Evolutionary conservation across 2,797 vertebrate species (phyloP), one percentile per base, ranked within the genome.

Genomic region (Peromyscus attwateri): DNA sequence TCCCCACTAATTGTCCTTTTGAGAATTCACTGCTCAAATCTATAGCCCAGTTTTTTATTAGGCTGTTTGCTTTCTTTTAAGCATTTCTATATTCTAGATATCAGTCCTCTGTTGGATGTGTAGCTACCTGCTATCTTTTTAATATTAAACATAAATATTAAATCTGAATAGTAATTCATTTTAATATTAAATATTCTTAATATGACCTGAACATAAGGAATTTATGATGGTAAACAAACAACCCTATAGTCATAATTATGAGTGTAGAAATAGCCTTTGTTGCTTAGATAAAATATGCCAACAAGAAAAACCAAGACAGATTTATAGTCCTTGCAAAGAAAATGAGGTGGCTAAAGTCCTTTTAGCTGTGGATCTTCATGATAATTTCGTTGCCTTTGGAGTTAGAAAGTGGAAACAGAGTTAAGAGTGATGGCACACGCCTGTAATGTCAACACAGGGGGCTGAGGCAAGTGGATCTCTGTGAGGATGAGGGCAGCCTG

Each of bases 271-370:
- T 13, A 91, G 37, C 17, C 31, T 57, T 0, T 73, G 27, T 34
- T 73, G 46, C 10, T 84, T 52, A 96, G 29, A 37, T 60, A 80
- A 91, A 92, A 46, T 7, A 6, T 43, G 19, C 27, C 27, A 27
- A 71, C 8, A 75, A 77, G 23, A 52, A 92, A 95, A 95, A 43
- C 6, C 70, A 79, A 73, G 46, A 70, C 17, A 71, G 40, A 49
- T 77, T 49, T 96, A 68, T n/a, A 95, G 34, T 46, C 21, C 8
- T 95, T 94, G 57, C 14, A 89, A 95, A 95, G 37, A 52, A 92
- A 87, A 21, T 34, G 37, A 79, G 6, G 49, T 73, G 14, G 19
- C 31, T 82, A 81, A 87, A 68, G 31, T 73, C n/a, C 60, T 64
- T 27, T 87, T 57, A 14, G 23, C 29, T 52, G 46, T 60, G 89